phyloP scores from a whole-genome alignment of 1,140 invertebrate genomes.

The Euwallacea fornicatus region DNA sequence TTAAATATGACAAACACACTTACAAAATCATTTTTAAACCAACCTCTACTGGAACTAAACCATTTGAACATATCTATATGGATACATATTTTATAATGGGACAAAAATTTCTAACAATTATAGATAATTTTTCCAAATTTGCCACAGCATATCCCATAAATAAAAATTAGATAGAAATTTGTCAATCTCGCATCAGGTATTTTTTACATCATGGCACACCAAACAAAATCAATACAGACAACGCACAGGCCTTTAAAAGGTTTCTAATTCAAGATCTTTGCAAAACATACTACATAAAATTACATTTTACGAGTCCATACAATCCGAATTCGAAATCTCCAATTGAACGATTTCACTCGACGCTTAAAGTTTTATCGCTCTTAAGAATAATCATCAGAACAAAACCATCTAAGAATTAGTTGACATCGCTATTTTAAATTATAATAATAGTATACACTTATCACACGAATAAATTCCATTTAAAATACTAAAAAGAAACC shows the following conservation, averaged over 20 bases:
- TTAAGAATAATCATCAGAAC: constrained; percentile 24
- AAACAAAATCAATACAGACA: constrained; percentile 35
- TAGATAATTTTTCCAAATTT: constrained; percentile 42
- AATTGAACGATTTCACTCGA: constrained; percentile 43
- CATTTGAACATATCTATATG: constrained; percentile 45
- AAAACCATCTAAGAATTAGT: constrained; percentile 32
- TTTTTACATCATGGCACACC: constrained; percentile 29
- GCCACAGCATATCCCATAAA: constrained; percentile 23
- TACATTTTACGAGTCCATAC: constrained; percentile 32
- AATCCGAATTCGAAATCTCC: constrained; percentile 36
- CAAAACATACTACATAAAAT: constrained; percentile 36
- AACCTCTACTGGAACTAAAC: constrained; percentile 40
- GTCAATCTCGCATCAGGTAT: constrained; percentile 12
- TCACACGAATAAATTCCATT: constrained; percentile 37
- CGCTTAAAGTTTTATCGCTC: constrained; percentile 35
- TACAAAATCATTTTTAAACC: constrained; percentile 28
- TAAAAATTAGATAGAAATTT: constrained; percentile 21
- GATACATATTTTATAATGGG: constrained; percentile 42
- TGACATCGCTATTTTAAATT: constrained; percentile 34
- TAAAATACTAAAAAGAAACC: not conserved
- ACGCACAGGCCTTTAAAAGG: constrained; percentile 42
- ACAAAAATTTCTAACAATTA: constrained; percentile 42
- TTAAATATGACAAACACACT: constrained; percentile 36
- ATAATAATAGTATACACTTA: constrained; percentile 41
- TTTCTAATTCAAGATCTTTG: constrained; percentile 41